Evolutionary conservation across 2,113 vertebrate genomes (phyloP).

Genomic region (Sinocyclocheilus grahami): DNA sequence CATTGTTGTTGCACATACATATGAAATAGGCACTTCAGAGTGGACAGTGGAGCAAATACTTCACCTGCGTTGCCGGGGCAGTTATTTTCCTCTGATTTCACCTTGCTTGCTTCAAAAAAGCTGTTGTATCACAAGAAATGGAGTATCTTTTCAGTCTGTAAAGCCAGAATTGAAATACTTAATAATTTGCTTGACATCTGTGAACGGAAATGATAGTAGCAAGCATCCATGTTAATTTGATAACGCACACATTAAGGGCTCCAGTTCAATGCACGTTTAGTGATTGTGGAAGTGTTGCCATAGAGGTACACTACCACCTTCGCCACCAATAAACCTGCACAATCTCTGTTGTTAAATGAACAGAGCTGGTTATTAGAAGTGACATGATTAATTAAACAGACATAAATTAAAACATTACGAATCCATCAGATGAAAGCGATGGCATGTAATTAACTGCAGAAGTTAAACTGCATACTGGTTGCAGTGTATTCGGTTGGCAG

Average conservation of each 20-base stretch:
- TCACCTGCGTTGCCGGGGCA: neutral
- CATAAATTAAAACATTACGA: conserved; percentile 69
- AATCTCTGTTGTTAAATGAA: conserved; percentile 61
- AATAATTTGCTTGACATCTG: neutral
- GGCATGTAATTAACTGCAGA: conserved; percentile 62
- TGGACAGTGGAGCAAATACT: conserved; percentile 18
- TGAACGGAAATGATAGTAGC: conserved; percentile 36
- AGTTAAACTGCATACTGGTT: neutral
- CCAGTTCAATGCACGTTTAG: too few species aligned
- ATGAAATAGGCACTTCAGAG: conserved; percentile 35
- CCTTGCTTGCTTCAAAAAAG: neutral
- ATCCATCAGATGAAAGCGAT: conserved; percentile 64
- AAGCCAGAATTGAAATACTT: neutral
- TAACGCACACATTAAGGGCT: conserved; percentile 7
- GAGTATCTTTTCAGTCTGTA: too few species aligned
- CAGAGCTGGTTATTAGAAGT: conserved; percentile 65
- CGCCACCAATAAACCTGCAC: conserved; percentile 55
- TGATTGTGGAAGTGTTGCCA: too few species aligned
- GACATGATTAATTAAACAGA: conserved; percentile 69
- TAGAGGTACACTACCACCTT: conserved; percentile 29
- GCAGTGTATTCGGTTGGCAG: conserved; percentile 53
- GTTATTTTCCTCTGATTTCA: conserved; percentile 24
- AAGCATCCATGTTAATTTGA: conserved; percentile 47
- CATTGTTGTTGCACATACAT: conserved; percentile 20
- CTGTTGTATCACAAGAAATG: neutral